Evolutionary conservation across 2,113 vertebrate species (phyloP).

Genomic region (Melozone crissalis): DNA sequence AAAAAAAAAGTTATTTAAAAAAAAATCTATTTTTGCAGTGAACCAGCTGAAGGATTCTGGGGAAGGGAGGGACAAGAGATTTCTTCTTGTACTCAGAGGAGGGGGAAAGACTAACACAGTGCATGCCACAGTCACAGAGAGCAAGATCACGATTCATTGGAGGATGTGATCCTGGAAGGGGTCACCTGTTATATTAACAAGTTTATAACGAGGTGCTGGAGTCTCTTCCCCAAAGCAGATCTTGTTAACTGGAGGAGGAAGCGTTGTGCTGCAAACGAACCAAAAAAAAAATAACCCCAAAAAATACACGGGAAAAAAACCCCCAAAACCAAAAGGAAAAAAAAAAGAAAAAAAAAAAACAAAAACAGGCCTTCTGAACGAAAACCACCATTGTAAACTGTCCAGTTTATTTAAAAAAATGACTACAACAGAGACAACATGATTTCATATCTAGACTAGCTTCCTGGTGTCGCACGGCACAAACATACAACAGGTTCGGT

Average conservation of each 20-base stretch:
- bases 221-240: constrained; percentile 58
- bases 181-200: constrained; percentile 55
- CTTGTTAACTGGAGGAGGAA: constrained; percentile 61
- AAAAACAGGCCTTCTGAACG: constrained; percentile 69
- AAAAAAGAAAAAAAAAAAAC: not conserved
- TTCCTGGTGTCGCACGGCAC: constrained; percentile 77
- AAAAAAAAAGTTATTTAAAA: not conserved
- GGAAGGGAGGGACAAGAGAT: constrained; percentile 43
- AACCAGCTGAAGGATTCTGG: constrained; percentile 54
- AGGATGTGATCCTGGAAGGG: constrained; percentile 70
- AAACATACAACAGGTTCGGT: constrained; percentile 78
- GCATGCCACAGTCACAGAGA: constrained; percentile 66
- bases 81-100: constrained; percentile 50
- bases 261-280: constrained; percentile 50
- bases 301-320: not conserved
- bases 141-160: constrained; percentile 60
- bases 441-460: constrained; percentile 83
- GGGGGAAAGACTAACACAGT: constrained; percentile 65
- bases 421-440: constrained; percentile 86
- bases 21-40: not conserved
- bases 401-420: constrained; percentile 86
- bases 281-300: not conserved
- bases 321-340: not conserved
- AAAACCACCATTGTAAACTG: constrained; percentile 87
- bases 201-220: constrained; percentile 57